Conservation (phyloP, 2,888 invertebrate species). For the Thera britannica region DNA sequence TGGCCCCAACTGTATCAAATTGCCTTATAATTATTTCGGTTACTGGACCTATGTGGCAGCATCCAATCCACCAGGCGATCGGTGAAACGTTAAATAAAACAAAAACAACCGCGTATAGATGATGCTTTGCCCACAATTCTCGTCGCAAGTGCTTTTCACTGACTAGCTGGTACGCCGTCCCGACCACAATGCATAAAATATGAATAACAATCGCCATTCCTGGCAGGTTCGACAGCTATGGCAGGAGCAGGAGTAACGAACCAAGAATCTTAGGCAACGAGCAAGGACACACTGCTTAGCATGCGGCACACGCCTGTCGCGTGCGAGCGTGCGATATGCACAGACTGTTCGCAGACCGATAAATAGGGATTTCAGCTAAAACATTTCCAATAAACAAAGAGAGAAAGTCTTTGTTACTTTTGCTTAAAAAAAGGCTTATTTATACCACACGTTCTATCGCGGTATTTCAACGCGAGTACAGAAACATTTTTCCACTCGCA, state of each 20-base stretch:
- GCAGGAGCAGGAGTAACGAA: slow-evolving; percentile 48
- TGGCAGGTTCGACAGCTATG: slow-evolving; percentile 24
- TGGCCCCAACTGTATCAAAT: neutral
- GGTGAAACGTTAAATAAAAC: neutral
- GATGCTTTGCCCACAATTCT: neutral
- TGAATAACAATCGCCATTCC: slow-evolving; percentile 27
- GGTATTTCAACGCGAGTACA: no score
- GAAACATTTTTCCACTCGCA: no score
- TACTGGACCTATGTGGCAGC: neutral
- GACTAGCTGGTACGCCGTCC: neutral
- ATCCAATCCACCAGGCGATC: neutral
- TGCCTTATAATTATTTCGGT: neutral
- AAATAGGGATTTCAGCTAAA: slow-evolving; percentile 24
- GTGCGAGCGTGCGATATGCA: slow-evolving; percentile 26
- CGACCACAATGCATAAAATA: slow-evolving; percentile 19
- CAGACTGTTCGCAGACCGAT: slow-evolving; percentile 30
- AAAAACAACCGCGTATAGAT: neutral
- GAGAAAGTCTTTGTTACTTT: slow-evolving; percentile 7
- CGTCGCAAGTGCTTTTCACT: neutral
- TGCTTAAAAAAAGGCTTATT: neutral
- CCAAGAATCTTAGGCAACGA: slow-evolving; percentile 48
- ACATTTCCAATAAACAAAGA: slow-evolving; percentile 20
- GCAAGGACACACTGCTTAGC: slow-evolving; percentile 48
- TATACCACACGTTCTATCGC: neutral
- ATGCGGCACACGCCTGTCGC: slow-evolving; percentile 51